Base-by-base conservation (phyloP, 2,888 invertebrate genomes). In the Muschampia plurimacula region DNA sequence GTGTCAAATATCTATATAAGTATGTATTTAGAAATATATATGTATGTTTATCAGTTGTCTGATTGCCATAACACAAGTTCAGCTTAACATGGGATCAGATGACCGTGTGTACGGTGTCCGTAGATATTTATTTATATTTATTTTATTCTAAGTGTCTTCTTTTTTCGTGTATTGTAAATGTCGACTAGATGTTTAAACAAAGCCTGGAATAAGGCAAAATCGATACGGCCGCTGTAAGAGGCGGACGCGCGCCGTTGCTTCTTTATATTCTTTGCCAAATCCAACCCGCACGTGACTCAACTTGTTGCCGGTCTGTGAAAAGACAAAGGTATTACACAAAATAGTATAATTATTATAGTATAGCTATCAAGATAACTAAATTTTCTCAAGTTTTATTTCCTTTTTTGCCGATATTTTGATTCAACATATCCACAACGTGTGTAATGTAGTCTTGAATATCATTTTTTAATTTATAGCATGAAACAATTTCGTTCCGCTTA, bases 211-310 rank as follows among this genome's bases (percentile, higher is more conserved):
- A 84, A 83, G 83, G 83, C 85, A 87, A 91, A 90, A 93, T 93
- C 93, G 91, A 93, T 93, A 93, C 83, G 79, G 82, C 78, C 81
- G 79, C 86, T 84, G 89, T 87, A 84, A 86, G 84, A 82, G 84
- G 85, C 84, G 87, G 88, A 88, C 92, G 90, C 90, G 89, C 91
- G 90, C 90, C 88, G 89, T 88, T 85, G 83, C 82, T 83, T 88
- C 83, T 89, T 90, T 88, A 90, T 89, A 89, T 91, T 89, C 87
- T 83, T 84, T 83, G 82, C 86, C 84, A 86, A 89, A 90, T 88
- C 90, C 86, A 80, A 77, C 84, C 83, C 83, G 92, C 93, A 93
- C 93, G 93, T 93, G 93, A 92, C 90, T 85, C 90, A 89, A 93
- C 93, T 93, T 93, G 93, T 94, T 93, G 93, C 93, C 89, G 85